These are phyloP conservation scores for Echinops telfairi DNA, from an alignment of 2,113 vertebrate genomes.

Conservation along the genomic window DNA sequence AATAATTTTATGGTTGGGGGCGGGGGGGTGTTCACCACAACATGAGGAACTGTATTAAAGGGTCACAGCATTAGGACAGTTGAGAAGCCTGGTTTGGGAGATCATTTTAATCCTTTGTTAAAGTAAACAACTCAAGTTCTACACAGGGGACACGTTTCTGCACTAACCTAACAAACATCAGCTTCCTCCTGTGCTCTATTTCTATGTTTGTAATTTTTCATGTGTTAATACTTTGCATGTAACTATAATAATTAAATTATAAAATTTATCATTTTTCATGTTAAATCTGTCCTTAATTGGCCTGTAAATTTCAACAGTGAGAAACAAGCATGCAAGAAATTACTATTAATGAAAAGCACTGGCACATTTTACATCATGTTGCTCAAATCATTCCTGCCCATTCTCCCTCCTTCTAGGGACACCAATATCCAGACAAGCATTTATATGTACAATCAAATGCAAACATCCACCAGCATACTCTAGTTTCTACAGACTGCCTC, in stretches of 20 bases:
- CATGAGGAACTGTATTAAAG: too few species aligned
- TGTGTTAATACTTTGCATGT: background rate
- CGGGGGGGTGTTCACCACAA: too few species aligned
- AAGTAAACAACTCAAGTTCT: background rate
- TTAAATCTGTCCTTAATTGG: too few species aligned
- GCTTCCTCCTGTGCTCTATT: background rate
- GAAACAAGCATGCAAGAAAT: background rate
- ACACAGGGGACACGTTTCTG: background rate
- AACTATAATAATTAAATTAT: too few species aligned
- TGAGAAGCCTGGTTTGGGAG: background rate
- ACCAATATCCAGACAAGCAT: background rate
- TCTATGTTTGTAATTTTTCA: background rate
- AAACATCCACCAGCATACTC: background rate
- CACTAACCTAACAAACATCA: constrained; percentile 29
- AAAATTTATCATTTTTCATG: too few species aligned
- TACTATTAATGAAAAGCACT: background rate
- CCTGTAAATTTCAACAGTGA: background rate
- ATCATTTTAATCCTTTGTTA: background rate
- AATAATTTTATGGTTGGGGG: too few species aligned
- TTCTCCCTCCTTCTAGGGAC: background rate
- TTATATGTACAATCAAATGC: background rate
- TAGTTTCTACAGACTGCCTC: background rate
- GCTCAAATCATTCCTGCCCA: background rate
- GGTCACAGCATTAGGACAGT: too few species aligned
- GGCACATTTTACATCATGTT: background rate